Conservation (phyloP, 92 coral and sea anemone genomes). For the Umimayanthus kanabou region DNA sequence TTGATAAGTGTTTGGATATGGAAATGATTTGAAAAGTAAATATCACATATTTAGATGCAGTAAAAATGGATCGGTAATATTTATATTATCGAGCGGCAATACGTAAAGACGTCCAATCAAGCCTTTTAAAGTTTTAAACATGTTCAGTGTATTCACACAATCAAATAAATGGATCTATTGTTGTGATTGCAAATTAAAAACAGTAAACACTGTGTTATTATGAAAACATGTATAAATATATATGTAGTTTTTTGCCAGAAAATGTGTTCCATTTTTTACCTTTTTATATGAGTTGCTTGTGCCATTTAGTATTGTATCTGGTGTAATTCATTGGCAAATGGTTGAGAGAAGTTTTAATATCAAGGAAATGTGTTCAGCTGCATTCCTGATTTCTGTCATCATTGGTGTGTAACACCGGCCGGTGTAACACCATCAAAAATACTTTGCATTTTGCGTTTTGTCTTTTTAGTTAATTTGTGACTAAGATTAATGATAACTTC, state of each 20-base stretch:
- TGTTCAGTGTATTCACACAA: neutral
- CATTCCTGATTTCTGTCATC: neutral
- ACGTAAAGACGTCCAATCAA: neutral
- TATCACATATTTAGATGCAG: neutral
- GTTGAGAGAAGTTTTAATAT: too few relatives aligned
- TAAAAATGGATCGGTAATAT: neutral
- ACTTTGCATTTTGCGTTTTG: too few relatives aligned
- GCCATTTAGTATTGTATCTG: neutral
- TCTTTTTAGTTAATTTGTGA: too few relatives aligned
- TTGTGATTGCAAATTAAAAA: neutral
- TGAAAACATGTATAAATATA: neutral
- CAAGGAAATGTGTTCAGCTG: too few relatives aligned
- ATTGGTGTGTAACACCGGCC: neutral
- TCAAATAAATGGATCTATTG: neutral
- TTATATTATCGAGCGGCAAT: neutral
- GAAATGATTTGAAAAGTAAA: neutral
- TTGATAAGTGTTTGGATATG: too few relatives aligned
- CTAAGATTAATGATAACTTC: too few relatives aligned
- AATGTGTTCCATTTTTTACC: neutral
- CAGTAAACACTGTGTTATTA: neutral
- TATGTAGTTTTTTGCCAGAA: too few relatives aligned
- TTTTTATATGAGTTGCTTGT: too few relatives aligned
- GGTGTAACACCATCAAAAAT: neutral
- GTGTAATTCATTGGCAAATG: too few relatives aligned
- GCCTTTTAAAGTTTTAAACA: neutral